phyloP scores from a whole-genome alignment of 2,888 invertebrate species.

The Pteria penguin region DNA sequence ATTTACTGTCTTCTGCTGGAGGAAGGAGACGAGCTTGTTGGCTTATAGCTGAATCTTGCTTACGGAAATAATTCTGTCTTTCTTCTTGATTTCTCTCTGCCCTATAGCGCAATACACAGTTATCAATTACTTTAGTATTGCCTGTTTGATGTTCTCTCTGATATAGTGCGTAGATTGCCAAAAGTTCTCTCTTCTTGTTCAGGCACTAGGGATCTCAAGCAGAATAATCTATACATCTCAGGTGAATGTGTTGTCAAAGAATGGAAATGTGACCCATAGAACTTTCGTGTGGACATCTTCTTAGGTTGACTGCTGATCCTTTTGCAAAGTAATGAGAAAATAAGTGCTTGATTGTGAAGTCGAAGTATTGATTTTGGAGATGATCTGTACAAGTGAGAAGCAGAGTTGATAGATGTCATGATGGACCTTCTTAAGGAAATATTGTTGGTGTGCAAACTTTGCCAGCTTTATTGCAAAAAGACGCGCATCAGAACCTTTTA shows the following conservation, averaged over 20 bases:
- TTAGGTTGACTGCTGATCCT: not conserved
- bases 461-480: slow-evolving; percentile 13
- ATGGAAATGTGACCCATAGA: slow-evolving; percentile 22
- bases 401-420: not conserved
- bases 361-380: slow-evolving; percentile 14
- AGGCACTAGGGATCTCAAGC: slow-evolving; percentile 1
- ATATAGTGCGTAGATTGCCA: slow-evolving; percentile 1
- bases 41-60: slow-evolving; percentile 14
- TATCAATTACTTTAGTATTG: slow-evolving; percentile 15
- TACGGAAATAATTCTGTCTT: not conserved
- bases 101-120: not conserved
- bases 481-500: slow-evolving; percentile 27
- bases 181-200: slow-evolving; percentile 21
- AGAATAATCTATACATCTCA: not conserved
- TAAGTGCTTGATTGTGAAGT: slow-evolving; percentile 15
- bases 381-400: slow-evolving; percentile 9
- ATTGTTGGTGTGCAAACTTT: not conserved
- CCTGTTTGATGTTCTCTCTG: slow-evolving; percentile 7
- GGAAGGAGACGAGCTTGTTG: slow-evolving; percentile 23
- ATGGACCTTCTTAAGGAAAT: not conserved
- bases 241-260: slow-evolving; percentile 10
- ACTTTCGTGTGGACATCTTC: slow-evolving; percentile 16
- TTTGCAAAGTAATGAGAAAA: slow-evolving; percentile 4
- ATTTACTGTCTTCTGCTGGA: not conserved
- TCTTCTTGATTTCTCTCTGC: slow-evolving; percentile 19